A percentile compares a stretch with the other conserved stretches of the same genome.
Conservation (phyloP, 2,797 vertebrate species). For the Lacerta agilis region DNA sequence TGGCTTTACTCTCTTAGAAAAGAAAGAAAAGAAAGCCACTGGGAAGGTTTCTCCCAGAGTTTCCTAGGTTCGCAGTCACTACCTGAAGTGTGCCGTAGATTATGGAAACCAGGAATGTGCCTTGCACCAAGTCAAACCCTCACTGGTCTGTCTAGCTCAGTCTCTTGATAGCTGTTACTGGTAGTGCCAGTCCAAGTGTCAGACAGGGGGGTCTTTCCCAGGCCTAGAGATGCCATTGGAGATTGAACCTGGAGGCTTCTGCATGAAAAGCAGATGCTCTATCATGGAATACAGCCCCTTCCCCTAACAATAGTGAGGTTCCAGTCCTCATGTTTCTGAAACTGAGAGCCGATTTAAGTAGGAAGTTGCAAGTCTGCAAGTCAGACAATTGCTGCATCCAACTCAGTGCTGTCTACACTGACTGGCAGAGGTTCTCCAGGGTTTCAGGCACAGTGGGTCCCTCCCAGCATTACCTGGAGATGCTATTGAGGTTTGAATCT, state of each 20-base stretch:
- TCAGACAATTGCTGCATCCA: neutral
- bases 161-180: neutral
- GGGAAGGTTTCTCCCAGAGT: neutral
- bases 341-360: no score
- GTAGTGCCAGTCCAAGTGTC: neutral
- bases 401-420: neutral
- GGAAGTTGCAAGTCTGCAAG: neutral
- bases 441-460: neutral
- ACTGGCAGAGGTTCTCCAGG: neutral
- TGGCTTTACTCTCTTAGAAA: conserved; percentile 19
- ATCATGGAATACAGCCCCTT: no score
- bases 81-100: neutral
- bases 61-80: neutral
- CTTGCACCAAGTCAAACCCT: no score
- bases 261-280: no score
- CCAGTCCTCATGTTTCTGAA: no score
- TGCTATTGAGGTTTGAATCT: neutral
- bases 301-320: no score
- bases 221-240: no score
- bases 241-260: no score
- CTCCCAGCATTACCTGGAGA: neutral
- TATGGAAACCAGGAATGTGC: neutral
- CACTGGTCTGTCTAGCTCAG: neutral
- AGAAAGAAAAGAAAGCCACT: conserved; percentile 18
- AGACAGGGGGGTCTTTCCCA: no score